Base-by-base conservation (phyloP, 2,797 vertebrate genomes). In the Morelia viridis region DNA sequence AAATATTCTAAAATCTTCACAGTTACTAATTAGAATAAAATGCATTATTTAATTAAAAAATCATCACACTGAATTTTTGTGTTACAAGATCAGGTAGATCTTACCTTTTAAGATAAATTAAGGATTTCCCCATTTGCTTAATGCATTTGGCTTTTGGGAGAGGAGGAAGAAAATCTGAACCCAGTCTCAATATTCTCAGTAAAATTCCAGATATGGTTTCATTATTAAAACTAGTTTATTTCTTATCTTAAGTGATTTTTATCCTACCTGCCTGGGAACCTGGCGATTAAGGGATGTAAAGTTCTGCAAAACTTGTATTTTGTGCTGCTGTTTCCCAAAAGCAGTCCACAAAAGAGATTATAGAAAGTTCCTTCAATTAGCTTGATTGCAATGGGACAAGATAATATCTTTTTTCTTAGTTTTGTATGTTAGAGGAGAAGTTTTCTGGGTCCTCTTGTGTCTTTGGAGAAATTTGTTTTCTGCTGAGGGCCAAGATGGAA, bases 381-480 rank as follows among this genome's bases (percentile, higher is more conserved):
- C 26, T 22, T 28, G 13, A 31, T 12, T 60, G 4, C 64, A 86
- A 19, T 53, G 56, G 88, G 56, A 12, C 28, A 31, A 28, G 58
- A 53, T 35, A 65, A 4, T 50, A 46, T 71, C 4, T 13, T 85
- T 87, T 87, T n/a, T 3, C 35, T 53, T 80, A 24, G 84, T 90
- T 64, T 13, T 41, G 4, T n/a, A 56, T 57, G n/a, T 26, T 31
- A 58, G 19, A 87, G 12, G 50, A 50, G 10, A 35, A 60, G 10
- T 31, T 12, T 87, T 50, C 57, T 57, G 26, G 5, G 84, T 94
- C 53, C 84, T 94, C 19, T 58, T 17, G 26, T 57, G 31, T 80
- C 89, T 95, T 91, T 88, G n/a, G 90, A 94, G 92, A 91, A 96
- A 57, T 88, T 57, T 28, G 1, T 83, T 94, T 9, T 3, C 91